Base-by-base conservation (phyloP, 2,797 vertebrate genomes). In the Channallabes apus region DNA sequence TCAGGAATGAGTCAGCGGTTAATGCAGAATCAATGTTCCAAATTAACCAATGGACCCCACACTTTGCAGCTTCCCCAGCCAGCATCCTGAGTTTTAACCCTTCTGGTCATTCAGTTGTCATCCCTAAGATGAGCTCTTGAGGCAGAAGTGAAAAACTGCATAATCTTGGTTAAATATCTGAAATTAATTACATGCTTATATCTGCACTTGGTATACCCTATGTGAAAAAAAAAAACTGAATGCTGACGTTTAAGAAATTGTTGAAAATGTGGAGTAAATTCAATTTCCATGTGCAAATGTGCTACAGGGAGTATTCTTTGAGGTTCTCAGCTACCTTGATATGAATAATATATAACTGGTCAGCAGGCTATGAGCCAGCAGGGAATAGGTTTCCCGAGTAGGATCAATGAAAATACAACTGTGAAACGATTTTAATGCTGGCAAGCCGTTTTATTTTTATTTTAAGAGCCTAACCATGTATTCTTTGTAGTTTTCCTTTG, bases 21-120 rank as follows among this genome's bases (percentile, higher is more conserved):
- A 94, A 95, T 94, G 93, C 90, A 89, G 93, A 95, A 95, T 95
- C 95, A 86, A 95, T 96, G 91, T 86, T 93, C 90, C 92, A 94
- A 94, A 95, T 95, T 93, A 95, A 94, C 93, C 92, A 87, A 91
- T 73, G 86, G 88, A 87, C 93, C 89, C 91, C 89, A 87, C 83
- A 82, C 88, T 87, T 88, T 86, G 92, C 82, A 81, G 87, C 82
- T 91, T 87, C 88, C 62, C 86, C 88, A 68, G 88, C 86, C 86
- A 82, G 83, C 79, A 6, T 61, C 18, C 27, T 79, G 59, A 71
- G 75, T 84, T 71, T 81, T 46, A 87, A 87, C 84, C 83, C 76
- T 67, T 65, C 61, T 73, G n/a, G 0, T 20, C 17, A 85, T 76
- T 80, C 6, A 32, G 1, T 61, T 8, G 38, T 65, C 64, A 76